Evolutionary conservation across 2,797 vertebrate species (phyloP), one percentile per base, ranked within the genome.

Genomic region (Falco cherrug): DNA sequence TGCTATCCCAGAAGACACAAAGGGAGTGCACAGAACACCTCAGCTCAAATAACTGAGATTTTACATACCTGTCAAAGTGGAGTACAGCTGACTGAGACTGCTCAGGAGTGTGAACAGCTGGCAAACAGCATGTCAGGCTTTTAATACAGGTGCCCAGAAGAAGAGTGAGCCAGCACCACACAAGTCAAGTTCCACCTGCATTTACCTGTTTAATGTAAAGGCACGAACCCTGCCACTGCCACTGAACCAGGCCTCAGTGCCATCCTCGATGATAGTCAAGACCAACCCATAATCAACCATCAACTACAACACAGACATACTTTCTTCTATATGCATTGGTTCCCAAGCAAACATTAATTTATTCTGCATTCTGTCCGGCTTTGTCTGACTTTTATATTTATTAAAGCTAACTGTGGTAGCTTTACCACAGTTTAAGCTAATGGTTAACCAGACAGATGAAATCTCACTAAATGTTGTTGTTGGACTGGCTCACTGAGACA

Each of bases 401-500:
- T 80, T 77, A 86, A 91, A 91, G 64, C 35, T 76, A 94, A 93
- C 79, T 18, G 12, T 80, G 45, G 79, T 67, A 95, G 71, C 31
- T 95, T 83, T 83, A 93, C 47, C 73, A 51, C 16, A 71, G 57
- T 74, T 94, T 64, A 93, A 93, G 69, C 33, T 75, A 94, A 92
- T 89, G 85, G 70, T 88, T 88, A 96, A 94, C 80, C 77, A 87
- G 76, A 69, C 61, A 94, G 93, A 95, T 92, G 81, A 95, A 90
- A 96, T 95, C 92, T 85, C 82, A 91, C 16, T n/a, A 79, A 94
- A 77, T 60, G 33, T 9, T 85, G 47, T 6, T 94, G 84, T 86
- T 77, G 48, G 35, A 75, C 61, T 85, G 50, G 59, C 84, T 93
- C 65, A 83, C 50, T 81, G 71, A 92, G 63, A 89, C 78, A 75